Evolutionary conservation across 2,888 invertebrate species (phyloP).

Genomic region (Dicycla oo): DNA sequence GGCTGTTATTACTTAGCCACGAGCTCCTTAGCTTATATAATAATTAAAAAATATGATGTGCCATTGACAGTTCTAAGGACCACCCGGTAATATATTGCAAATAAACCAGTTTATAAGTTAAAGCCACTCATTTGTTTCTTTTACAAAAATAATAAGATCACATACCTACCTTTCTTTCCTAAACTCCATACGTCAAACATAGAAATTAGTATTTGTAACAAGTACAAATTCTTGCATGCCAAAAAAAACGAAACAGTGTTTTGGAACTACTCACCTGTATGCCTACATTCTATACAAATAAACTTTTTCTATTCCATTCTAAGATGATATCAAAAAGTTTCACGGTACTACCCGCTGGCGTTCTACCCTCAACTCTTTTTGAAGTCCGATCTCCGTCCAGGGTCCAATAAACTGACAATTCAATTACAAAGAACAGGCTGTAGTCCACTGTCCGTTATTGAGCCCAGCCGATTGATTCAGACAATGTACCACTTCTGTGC

Average conservation of each 20-base stretch:
- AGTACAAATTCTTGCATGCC: too few species aligned
- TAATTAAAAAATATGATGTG: background rate
- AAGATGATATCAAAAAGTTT: conserved; percentile 21
- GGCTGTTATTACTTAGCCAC: too few species aligned
- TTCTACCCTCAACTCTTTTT: conserved; percentile 42
- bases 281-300: too few species aligned
- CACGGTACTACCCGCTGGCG: conserved; percentile 31
- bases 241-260: too few species aligned
- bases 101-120: background rate
- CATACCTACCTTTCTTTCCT: background rate
- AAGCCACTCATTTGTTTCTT: background rate
- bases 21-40: too few species aligned
- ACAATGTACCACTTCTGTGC: conserved; percentile 59
- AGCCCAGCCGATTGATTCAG: conserved; percentile 68
- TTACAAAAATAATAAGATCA: background rate
- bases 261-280: too few species aligned
- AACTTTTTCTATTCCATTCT: too few species aligned
- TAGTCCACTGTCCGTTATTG: conserved; percentile 67
- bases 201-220: too few species aligned
- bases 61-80: fast-evolving
- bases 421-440: conserved; percentile 77
- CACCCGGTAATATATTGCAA: background rate
- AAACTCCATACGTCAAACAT: conserved; percentile 1
- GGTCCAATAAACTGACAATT: conserved; percentile 80
- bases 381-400: conserved; percentile 64